Evolutionary conservation across 2,797 vertebrate species (phyloP), one percentile per base, ranked within the genome.

Genomic region (Macropodus opercularis): DNA sequence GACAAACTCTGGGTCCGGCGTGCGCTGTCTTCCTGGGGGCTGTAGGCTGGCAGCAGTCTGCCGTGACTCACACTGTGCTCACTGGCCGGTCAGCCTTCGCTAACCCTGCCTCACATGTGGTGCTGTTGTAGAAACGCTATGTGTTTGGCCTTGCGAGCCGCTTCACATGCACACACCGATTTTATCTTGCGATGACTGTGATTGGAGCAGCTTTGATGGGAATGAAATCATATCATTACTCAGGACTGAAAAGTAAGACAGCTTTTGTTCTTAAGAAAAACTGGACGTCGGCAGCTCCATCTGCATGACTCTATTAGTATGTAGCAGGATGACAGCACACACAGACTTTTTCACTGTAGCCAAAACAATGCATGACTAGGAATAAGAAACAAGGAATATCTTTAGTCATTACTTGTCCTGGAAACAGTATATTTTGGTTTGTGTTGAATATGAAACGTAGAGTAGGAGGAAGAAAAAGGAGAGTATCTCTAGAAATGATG

Each of bases 401-500:
- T 43, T 54, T 34, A n/a, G 14, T 22, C 12, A 34, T n/a, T n/a
- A n/a, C n/a, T n/a, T n/a, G n/a, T n/a, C n/a, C n/a, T n/a, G n/a
- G n/a, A n/a, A n/a, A n/a, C n/a, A n/a, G n/a, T n/a, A n/a, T n/a
- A n/a, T n/a, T n/a, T n/a, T n/a, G n/a, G n/a, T n/a, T n/a, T n/a
- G n/a, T n/a, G n/a, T n/a, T n/a, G n/a, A n/a, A n/a, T n/a, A n/a
- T n/a, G n/a, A n/a, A n/a, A n/a, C n/a, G n/a, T n/a, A n/a, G n/a
- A n/a, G n/a, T n/a, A n/a, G n/a, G n/a, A n/a, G n/a, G n/a, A n/a
- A n/a, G n/a, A n/a, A n/a, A n/a, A n/a, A n/a, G n/a, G n/a, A n/a
- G n/a, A n/a, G n/a, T 6, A 36, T 39, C 22, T 24, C 46, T 46
- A 49, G 19, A 54, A 64, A 59, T 62, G 35, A 59, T 35, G 14